phyloP scores from a whole-genome alignment of 2,113 vertebrate genomes.

The Gorsachius goisagi region DNA sequence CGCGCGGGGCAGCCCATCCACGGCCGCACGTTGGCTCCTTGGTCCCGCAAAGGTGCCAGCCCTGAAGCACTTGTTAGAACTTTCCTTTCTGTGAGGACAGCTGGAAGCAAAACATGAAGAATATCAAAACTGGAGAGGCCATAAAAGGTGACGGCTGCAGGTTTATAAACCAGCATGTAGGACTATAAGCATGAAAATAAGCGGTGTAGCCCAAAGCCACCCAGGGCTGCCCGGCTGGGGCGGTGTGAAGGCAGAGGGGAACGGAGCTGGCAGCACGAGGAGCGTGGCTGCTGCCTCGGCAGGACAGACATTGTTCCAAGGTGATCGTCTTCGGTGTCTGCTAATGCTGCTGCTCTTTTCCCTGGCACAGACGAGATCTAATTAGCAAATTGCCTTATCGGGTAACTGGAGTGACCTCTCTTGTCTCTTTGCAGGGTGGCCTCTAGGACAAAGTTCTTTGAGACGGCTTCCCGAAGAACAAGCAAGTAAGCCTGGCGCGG shows the following conservation, averaged over 20 bases:
- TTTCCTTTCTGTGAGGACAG: background rate
- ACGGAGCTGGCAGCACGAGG: background rate
- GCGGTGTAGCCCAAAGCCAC: background rate
- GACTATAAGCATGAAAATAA: background rate
- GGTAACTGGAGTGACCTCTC: background rate
- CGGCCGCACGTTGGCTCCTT: background rate
- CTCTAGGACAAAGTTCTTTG: conserved; percentile 95
- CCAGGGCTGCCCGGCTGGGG: background rate
- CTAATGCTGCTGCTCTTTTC: background rate
- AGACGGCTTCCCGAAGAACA: conserved; percentile 87
- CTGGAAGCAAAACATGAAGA: background rate
- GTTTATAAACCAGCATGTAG: background rate
- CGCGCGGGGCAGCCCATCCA: too few species aligned
- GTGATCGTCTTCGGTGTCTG: background rate
- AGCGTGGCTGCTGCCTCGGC: background rate
- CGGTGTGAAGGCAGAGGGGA: background rate
- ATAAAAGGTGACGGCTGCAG: background rate
- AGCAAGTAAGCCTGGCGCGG: conserved; percentile 74
- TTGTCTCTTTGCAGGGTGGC: conserved; percentile 84
- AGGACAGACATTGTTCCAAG: background rate
- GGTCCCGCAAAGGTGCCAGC: background rate
- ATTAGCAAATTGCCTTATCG: background rate
- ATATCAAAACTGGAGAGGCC: background rate
- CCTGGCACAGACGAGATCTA: background rate
- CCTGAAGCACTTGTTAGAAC: background rate